Base-by-base conservation (phyloP, 2,888 invertebrate species). In the Ochropacha duplaris region DNA sequence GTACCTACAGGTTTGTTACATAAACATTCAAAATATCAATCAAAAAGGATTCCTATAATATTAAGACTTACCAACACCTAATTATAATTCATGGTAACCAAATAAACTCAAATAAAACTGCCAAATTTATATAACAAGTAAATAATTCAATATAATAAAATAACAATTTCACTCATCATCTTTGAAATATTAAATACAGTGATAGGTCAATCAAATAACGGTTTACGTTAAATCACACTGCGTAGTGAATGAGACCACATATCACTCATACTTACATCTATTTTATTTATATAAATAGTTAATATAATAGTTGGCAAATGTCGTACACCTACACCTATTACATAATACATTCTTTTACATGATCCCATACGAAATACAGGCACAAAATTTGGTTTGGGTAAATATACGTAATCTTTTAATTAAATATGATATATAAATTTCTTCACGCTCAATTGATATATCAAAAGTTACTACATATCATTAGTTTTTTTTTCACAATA, bases 271-370 rank as follows among this genome's bases (percentile, higher is more conserved):
- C 58, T 65, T 69, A 72, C 54, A 64, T 68, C 56, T 72, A 70
- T 66, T 68, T 3, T 11, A 19, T 65, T 65, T 56, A 60, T 72
- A 74, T 71, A 74, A 75, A 77, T 74, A 76, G 58, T 59, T 19
- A 19, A 39, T 74, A 72, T 62, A 69, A 70, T 67, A 74, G 69
- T 74, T 79, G 79, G 77, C 77, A 75, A 78, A 77, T 14, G 19
- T 52, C 52, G 16, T 28, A 72, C 66, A 75, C 82, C 84, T 84
- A 84, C 83, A 82, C 83, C 82, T 83, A 84, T 59, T 65, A 59
- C 55, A 64, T 71, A 68, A 75, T 71, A 78, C 72, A 69, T 71
- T 67, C 69, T 58, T 36, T 34, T 6, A 31, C 11, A n/a, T 36
- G 36, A 36, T 36, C 9, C 5, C n/a, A n/a, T 62, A 65, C 68